Percentiles rank a stretch among this genome's conserved stretches.
Conservation (phyloP, 1,140 invertebrate species). For the Papilio polytes region DNA sequence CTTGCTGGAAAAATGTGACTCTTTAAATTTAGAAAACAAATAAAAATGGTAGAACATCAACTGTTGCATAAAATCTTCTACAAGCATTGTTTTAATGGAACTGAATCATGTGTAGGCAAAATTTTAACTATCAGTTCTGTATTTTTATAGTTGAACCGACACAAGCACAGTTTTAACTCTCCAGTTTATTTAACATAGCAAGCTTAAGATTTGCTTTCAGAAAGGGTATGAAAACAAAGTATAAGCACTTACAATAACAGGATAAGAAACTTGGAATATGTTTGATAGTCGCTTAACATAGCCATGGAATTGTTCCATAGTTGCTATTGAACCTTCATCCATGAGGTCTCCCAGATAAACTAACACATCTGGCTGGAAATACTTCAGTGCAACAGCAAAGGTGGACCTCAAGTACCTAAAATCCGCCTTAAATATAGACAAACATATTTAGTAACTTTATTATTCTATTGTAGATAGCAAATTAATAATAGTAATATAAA, state of each 20-base stretch:
- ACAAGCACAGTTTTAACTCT: too few species aligned
- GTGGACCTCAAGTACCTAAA: slow-evolving; percentile 92
- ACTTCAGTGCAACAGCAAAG: slow-evolving; percentile 88
- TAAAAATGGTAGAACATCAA: too few species aligned
- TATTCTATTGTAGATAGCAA: background rate
- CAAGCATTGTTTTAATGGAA: too few species aligned
- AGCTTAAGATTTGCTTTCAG: too few species aligned
- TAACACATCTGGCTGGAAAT: slow-evolving; percentile 93
- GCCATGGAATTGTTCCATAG: slow-evolving; percentile 86
- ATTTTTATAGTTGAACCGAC: too few species aligned
- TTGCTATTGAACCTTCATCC: slow-evolving; percentile 94
- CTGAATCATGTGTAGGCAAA: too few species aligned
- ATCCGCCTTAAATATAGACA: slow-evolving; percentile 30
- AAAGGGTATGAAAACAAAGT: background rate
- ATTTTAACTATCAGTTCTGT: too few species aligned
- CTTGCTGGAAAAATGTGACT: slow-evolving; percentile 85
- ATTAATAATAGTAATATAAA: background rate
- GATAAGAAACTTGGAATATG: slow-evolving; percentile 87
- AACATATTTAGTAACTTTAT: slow-evolving; percentile 34
- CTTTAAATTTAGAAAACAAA: background rate
- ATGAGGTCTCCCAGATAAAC: slow-evolving; percentile 96
- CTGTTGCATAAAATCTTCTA: too few species aligned
- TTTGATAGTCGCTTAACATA: slow-evolving; percentile 89
- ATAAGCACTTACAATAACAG: slow-evolving; percentile 83
- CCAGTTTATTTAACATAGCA: too few species aligned